phyloP scores from a whole-genome alignment of 64 coral and sea anemone genomes.

The Porites lutea region DNA sequence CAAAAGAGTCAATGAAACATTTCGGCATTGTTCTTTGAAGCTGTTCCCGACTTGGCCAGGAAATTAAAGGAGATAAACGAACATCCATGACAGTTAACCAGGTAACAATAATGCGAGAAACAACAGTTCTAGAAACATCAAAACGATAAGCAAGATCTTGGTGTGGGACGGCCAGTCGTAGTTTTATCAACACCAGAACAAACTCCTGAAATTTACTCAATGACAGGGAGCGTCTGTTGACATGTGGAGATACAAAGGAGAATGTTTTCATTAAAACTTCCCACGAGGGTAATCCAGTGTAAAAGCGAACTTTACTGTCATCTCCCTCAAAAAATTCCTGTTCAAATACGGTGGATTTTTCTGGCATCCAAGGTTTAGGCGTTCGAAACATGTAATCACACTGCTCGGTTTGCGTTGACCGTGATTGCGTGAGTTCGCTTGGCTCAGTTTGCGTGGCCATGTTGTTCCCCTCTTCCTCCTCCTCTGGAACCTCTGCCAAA shows the following conservation, averaged over 20 bases:
- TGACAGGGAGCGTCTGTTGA: too few relatives aligned
- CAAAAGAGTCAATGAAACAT: not conserved
- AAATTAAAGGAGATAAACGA: not conserved
- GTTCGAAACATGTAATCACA: too few relatives aligned
- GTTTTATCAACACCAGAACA: too few relatives aligned
- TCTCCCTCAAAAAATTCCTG: not conserved
- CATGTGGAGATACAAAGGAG: not conserved
- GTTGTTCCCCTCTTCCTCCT: not conserved
- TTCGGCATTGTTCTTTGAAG: not conserved
- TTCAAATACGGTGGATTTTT: not conserved
- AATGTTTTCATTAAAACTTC: not conserved
- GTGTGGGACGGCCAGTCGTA: not conserved
- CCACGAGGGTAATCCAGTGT: not conserved
- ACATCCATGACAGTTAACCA: slow-evolving; percentile 23
- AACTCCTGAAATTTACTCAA: too few relatives aligned
- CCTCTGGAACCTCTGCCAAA: not conserved
- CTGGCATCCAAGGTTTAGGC: not conserved
- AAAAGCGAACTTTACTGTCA: not conserved
- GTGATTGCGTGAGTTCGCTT: not conserved
- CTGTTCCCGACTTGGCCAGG: not conserved
- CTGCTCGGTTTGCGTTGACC: too few relatives aligned
- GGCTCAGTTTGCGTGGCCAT: not conserved
- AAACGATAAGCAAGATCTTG: slow-evolving; percentile 11
- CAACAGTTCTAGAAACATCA: slow-evolving; percentile 13
- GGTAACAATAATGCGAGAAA: not conserved